Conservation (phyloP, 2,797 vertebrate species). For the Lepus oiostolus region DNA sequence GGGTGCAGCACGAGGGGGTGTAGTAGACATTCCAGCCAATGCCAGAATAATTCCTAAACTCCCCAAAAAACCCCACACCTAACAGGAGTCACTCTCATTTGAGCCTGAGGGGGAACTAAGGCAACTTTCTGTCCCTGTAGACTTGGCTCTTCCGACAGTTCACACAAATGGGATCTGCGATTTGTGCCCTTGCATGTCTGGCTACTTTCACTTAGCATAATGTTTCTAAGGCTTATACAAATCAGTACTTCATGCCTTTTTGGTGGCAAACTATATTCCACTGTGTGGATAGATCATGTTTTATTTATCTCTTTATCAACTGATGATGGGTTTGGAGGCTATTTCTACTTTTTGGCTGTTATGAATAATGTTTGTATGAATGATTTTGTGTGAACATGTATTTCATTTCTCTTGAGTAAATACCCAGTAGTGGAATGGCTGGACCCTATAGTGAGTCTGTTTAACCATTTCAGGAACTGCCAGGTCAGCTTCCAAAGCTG, state of each 20-base stretch:
- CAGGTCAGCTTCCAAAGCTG: too few species aligned
- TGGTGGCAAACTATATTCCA: background rate
- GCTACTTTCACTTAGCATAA: background rate
- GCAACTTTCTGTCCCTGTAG: background rate
- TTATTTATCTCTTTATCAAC: background rate
- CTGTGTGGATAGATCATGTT: background rate
- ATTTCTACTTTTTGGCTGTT: background rate
- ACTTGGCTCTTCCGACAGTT: background rate
- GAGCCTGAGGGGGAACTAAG: too few species aligned
- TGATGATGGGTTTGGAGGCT: too few species aligned
- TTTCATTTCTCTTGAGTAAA: too few species aligned
- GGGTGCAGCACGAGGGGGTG: too few species aligned
- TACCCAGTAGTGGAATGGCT: too few species aligned
- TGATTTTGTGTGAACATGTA: too few species aligned
- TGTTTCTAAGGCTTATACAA: background rate
- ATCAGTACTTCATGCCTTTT: background rate
- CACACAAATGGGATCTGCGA: too few species aligned
- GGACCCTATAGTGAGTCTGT: too few species aligned
- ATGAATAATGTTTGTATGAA: too few species aligned
- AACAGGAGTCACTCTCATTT: background rate
- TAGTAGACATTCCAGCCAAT: too few species aligned
- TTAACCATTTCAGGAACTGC: too few species aligned
- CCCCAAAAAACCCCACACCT: background rate
- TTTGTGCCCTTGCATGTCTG: background rate
- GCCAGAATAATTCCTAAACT: background rate